Base-by-base conservation (phyloP, 2,113 vertebrate genomes). In the Mellivora capensis region DNA sequence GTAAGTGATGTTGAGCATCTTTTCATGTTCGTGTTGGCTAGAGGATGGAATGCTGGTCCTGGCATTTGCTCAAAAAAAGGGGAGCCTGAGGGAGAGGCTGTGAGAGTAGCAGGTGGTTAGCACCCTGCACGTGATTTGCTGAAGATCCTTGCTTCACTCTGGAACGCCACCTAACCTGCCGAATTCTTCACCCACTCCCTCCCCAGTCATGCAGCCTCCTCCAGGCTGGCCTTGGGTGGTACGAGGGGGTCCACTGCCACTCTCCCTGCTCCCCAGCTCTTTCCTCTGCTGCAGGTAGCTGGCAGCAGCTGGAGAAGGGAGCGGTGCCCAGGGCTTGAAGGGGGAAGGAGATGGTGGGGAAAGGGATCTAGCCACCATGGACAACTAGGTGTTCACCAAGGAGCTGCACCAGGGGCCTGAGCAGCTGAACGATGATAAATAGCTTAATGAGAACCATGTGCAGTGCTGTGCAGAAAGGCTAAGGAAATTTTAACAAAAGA, bases 391-490 rank as follows among this genome's bases (percentile, higher is more conserved):
- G 14, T 99, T 99, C 98, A 98, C 99, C 59, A 99, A 99, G 98
- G 99, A 99, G 97, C 98, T 99, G 98, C 99, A 99, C 96, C 99
- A 99, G 91, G 99, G 99, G 99, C 98, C 99, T 96, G 98, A 99
- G 98, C 99, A 99, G 98, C 98, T 99, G 74, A 99, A 99, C 93
- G 99, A 99, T 90, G 99, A 99, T 96, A 99, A 99, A 64, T 99
- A 99, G 96, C 98, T 99, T 23, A 99, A 98, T 97, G 99, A 99
- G 98, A 99, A 98, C 98, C 99, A 99, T 97, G 98, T 99, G 93
- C 98, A 99, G 98, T 98, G 89, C 98, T 99, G 59, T 99, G 99
- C 95, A 99, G 99, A 82, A 99, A 99, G 99, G 99, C 27, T 76
- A 76, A 47, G 42, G 72, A 76, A 44, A 76, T 76, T 47, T 76